phyloP scores from a whole-genome alignment of 1,140 invertebrate genomes.

The Pectinophora gossypiella region DNA sequence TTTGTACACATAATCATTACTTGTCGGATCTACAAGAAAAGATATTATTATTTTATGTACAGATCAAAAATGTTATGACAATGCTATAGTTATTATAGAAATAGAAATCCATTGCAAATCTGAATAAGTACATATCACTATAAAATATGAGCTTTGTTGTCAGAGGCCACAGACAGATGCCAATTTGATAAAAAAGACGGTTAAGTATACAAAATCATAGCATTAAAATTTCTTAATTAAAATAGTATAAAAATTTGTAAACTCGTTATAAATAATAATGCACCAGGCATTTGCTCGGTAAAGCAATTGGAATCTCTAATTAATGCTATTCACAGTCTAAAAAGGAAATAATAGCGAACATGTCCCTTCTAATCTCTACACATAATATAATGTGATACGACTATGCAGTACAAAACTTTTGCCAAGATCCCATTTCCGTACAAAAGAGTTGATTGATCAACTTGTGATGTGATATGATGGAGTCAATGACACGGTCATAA shows the following conservation, averaged over 20 bases:
- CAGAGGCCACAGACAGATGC: neutral
- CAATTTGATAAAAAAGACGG: neutral
- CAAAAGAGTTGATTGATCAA: neutral
- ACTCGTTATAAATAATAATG: conserved; percentile 53
- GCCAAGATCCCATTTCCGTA: conserved; percentile 24
- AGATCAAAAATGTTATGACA: neutral
- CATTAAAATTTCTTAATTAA: conserved; percentile 32
- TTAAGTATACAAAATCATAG: conserved; percentile 27
- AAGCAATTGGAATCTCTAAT: conserved; percentile 35
- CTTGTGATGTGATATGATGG: conserved; percentile 13
- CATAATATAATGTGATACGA: conserved; percentile 35
- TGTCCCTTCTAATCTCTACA: conserved; percentile 24
- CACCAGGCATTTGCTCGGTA: conserved; percentile 42
- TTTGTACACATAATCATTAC: neutral
- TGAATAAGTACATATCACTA: conserved; percentile 42
- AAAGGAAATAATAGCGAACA: conserved; percentile 34
- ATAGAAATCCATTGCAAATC: conserved; percentile 4
- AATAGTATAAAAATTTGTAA: conserved; percentile 44
- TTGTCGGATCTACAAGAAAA: neutral
- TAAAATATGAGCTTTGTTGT: conserved; percentile 39
- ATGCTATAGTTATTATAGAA: neutral
- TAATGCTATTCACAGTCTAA: conserved; percentile 49
- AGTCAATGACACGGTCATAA: conserved; percentile 19
- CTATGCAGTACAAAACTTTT: conserved; percentile 17
- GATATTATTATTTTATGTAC: neutral